Evolutionary conservation across 2,888 invertebrate species (phyloP).

Genomic region (Pheosia tremula): DNA sequence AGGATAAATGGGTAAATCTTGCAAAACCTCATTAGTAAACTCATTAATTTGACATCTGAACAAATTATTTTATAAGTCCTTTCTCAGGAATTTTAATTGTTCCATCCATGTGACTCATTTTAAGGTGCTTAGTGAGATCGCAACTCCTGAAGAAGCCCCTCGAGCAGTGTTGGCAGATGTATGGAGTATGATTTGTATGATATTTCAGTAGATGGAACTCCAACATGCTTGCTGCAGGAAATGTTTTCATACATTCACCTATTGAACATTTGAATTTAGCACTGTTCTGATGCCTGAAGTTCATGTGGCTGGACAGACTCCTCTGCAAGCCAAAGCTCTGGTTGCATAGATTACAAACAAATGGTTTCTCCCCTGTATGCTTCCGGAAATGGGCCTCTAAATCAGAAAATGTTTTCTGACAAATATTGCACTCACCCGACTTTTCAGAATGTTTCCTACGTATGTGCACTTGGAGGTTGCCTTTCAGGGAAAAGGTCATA

Average conservation of each 20-base stretch:
- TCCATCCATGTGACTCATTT: slow-evolving; percentile 64
- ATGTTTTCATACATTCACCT: slow-evolving; percentile 68
- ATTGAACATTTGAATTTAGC: slow-evolving; percentile 73
- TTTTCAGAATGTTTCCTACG: slow-evolving; percentile 82
- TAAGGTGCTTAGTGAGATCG: slow-evolving; percentile 72
- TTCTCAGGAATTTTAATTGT: slow-evolving; percentile 20
- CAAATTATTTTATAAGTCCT: slow-evolving; percentile 3
- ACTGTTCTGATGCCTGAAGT: slow-evolving; percentile 72
- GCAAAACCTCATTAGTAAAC: no score
- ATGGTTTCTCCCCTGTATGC: slow-evolving; percentile 83
- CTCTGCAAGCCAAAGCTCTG: slow-evolving; percentile 63
- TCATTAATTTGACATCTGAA: no score
- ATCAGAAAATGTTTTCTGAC: slow-evolving; percentile 82
- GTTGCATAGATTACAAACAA: slow-evolving; percentile 65
- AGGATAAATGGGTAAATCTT: no score
- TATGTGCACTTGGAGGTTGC: slow-evolving; percentile 82
- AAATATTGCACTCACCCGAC: slow-evolving; percentile 81
- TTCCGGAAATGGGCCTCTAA: slow-evolving; percentile 83
- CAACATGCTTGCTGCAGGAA: slow-evolving; percentile 72
- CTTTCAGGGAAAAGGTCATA: slow-evolving; percentile 80
- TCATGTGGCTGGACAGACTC: slow-evolving; percentile 69
- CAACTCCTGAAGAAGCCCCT: slow-evolving; percentile 72
- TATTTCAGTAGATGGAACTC: slow-evolving; percentile 76
- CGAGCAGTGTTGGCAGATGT: slow-evolving; percentile 71
- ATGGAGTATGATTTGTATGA: slow-evolving; percentile 75